Percentiles rank a stretch among this genome's conserved stretches.
Conservation (phyloP, 2,888 invertebrate species). For the Platycnemis pennipes region DNA sequence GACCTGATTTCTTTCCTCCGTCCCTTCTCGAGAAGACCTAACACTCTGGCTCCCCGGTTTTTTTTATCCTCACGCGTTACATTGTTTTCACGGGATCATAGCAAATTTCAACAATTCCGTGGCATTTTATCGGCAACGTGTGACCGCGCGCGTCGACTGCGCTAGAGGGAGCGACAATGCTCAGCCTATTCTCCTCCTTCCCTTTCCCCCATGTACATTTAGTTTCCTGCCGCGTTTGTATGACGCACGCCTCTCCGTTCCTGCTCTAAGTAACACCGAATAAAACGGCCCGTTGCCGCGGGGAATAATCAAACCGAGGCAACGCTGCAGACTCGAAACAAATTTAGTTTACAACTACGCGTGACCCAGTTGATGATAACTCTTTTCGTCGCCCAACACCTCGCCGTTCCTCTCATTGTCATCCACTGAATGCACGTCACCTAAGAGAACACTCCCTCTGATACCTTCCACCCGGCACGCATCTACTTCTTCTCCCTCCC, state of each 20-base stretch:
- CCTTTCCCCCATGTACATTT: too few species aligned
- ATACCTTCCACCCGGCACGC: background rate
- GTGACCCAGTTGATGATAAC: slow-evolving; percentile 18
- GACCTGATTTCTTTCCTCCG: background rate
- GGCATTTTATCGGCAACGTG: background rate
- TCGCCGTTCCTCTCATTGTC: background rate
- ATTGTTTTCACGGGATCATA: background rate
- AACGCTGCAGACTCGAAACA: background rate
- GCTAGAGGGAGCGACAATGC: background rate
- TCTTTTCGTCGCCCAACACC: background rate
- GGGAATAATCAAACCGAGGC: background rate
- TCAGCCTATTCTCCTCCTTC: background rate
- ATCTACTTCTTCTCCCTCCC: background rate
- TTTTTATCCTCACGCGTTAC: background rate
- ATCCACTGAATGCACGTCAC: too few species aligned
- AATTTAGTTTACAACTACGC: slow-evolving; percentile 4
- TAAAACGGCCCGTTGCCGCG: background rate
- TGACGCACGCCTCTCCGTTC: background rate
- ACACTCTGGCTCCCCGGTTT: background rate
- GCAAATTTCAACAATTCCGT: background rate
- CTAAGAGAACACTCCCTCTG: too few species aligned
- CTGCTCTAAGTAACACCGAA: background rate
- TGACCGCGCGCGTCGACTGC: background rate
- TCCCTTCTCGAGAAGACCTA: background rate
- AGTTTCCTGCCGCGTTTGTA: background rate